phyloP scores from a whole-genome alignment of 1,140 invertebrate species.

The Drosophila ananassae region DNA sequence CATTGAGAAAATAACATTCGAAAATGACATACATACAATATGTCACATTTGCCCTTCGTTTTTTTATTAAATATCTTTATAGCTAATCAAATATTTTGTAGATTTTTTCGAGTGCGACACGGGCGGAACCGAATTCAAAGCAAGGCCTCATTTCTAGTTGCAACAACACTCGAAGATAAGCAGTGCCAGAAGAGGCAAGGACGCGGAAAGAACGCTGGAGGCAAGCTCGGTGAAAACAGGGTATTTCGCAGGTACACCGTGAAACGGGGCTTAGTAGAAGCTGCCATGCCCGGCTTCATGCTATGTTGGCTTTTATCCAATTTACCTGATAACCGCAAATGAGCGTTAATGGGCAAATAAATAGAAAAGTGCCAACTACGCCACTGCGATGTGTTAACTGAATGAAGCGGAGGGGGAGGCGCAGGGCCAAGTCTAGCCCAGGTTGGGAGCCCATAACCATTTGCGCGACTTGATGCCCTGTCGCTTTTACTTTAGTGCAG shows the following conservation, averaged over 20 bases:
- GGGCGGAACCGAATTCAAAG: conserved; percentile 23
- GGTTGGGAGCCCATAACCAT: conserved; percentile 39
- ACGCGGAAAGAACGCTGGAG: not conserved
- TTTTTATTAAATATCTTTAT: not conserved
- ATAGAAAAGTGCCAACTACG: conserved; percentile 82
- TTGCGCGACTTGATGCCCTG: conserved; percentile 41
- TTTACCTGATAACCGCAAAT: conserved; percentile 82
- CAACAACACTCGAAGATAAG: conserved; percentile 75
- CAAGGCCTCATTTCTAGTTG: conserved; percentile 67
- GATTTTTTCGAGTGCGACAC: conserved; percentile 16
- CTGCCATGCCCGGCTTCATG: conserved; percentile 65
- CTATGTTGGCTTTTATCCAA: conserved; percentile 82
- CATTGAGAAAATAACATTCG: too few species aligned
- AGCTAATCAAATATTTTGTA: conserved; percentile 7
- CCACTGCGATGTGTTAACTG: conserved; percentile 71
- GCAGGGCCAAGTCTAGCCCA: conserved; percentile 7
- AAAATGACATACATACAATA: too few species aligned
- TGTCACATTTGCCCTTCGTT: not conserved
- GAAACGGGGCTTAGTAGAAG: conserved; percentile 11
- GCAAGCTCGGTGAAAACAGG: conserved; percentile 30
- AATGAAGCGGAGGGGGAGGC: conserved; percentile 35
- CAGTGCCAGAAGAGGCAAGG: conserved; percentile 18
- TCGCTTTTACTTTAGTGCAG: conserved; percentile 64
- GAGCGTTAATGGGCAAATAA: conserved; percentile 81
- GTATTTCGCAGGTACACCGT: conserved; percentile 21